Evolutionary conservation across 2,888 invertebrate species (phyloP).

Genomic region (Orchesella flavescens): DNA sequence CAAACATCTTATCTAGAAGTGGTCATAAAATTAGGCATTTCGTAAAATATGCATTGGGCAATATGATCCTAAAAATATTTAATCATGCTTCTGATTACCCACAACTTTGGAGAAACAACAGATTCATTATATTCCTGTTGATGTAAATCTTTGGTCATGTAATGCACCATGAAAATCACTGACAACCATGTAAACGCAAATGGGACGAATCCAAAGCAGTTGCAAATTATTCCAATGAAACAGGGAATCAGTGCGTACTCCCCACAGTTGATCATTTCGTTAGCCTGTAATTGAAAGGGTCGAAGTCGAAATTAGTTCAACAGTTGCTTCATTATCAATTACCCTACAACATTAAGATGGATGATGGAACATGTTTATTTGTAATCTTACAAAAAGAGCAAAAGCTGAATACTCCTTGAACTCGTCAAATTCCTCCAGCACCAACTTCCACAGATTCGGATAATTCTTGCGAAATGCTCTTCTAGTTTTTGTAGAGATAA

Average conservation of each 20-base stretch:
- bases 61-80: not conserved
- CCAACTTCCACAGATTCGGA: not conserved
- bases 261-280: not conserved
- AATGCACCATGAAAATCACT: conserved; percentile 11
- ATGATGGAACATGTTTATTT: no score
- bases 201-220: not conserved
- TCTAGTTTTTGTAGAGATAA: not conserved
- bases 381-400: not conserved
- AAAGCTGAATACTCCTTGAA: not conserved
- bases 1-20: conserved; percentile 10
- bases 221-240: not conserved
- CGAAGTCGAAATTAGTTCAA: no score
- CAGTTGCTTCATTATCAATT: no score
- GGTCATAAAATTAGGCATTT: not conserved
- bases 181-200: not conserved
- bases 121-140: conserved; percentile 2
- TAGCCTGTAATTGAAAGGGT: not conserved
- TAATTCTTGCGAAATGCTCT: not conserved
- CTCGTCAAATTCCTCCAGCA: not conserved
- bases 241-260: not conserved
- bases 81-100: not conserved
- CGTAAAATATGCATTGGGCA: not conserved
- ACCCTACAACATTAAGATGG: no score
- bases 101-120: conserved; percentile 4
- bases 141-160: not conserved